phyloP scores from a whole-genome alignment of 64 coral and sea anemone genomes.

The Anthopleura sola region DNA sequence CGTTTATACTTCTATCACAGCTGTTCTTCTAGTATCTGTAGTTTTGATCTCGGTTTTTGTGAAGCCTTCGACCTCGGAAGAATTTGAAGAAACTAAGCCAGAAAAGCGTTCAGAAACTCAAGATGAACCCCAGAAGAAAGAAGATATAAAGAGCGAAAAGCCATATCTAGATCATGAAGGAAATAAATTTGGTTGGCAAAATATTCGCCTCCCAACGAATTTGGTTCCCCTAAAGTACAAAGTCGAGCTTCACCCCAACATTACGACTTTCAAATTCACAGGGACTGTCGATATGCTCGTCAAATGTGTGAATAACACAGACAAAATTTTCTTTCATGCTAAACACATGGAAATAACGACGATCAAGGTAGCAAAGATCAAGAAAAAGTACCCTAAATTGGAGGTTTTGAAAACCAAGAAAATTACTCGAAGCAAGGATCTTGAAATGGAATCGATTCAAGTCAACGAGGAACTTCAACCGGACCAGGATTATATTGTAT shows the following conservation, averaged over 20 bases:
- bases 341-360: conserved; percentile 51
- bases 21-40: conserved; percentile 15
- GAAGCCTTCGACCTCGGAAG: conserved; percentile 23
- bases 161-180: neutral
- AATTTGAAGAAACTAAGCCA: conserved; percentile 2
- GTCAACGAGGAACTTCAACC: conserved; percentile 37
- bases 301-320: conserved; percentile 53
- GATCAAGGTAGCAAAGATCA: conserved; percentile 11
- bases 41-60: conserved; percentile 28
- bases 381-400: neutral
- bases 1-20: conserved; percentile 16
- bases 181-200: conserved; percentile 61
- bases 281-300: conserved; percentile 59
- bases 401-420: neutral
- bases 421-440: conserved; percentile 32
- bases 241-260: conserved; percentile 46
- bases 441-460: conserved; percentile 75
- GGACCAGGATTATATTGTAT: conserved; percentile 42
- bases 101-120: neutral
- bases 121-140: neutral
- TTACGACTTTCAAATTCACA: conserved; percentile 51
- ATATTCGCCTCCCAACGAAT: conserved; percentile 61
- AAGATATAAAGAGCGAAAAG: neutral
- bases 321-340: conserved; percentile 62
- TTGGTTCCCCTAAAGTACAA: conserved; percentile 51